phyloP scores from a whole-genome alignment of 2,888 invertebrate species.

The Tipula lateralis region DNA sequence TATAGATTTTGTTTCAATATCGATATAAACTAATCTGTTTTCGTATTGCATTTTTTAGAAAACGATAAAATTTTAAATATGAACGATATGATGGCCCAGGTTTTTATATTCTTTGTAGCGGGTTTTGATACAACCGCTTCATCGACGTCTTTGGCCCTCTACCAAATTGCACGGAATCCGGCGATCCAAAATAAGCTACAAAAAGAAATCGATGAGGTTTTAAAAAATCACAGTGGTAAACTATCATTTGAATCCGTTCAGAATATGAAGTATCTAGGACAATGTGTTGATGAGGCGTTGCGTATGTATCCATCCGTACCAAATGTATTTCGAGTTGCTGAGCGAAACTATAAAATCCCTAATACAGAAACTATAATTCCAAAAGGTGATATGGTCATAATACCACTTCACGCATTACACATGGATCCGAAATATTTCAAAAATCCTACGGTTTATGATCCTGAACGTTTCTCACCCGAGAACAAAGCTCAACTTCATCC shows the following conservation, averaged over 20 bases:
- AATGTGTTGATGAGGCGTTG: neutral
- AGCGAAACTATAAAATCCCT: neutral
- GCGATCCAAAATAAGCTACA: neutral
- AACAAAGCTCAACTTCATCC: neutral
- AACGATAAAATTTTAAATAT: neutral
- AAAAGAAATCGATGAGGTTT: neutral
- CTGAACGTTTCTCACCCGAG: neutral
- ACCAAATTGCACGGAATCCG: neutral
- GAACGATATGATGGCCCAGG: neutral
- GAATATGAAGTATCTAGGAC: conserved; percentile 33
- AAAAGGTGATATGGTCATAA: neutral
- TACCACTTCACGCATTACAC: neutral
- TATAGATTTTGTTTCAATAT: neutral
- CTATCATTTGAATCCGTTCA: conserved; percentile 28
- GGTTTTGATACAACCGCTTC: neutral
- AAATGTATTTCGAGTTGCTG: neutral
- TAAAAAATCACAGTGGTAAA: neutral
- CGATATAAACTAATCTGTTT: too few species aligned
- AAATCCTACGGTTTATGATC: neutral
- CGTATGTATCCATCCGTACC: neutral
- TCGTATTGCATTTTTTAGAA: too few species aligned
- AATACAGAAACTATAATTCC: neutral
- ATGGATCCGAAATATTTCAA: neutral
- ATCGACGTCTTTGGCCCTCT: neutral
- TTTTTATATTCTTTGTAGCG: neutral